Conservation (phyloP, 2,888 invertebrate genomes). For the Pantelozetes paolii region DNA sequence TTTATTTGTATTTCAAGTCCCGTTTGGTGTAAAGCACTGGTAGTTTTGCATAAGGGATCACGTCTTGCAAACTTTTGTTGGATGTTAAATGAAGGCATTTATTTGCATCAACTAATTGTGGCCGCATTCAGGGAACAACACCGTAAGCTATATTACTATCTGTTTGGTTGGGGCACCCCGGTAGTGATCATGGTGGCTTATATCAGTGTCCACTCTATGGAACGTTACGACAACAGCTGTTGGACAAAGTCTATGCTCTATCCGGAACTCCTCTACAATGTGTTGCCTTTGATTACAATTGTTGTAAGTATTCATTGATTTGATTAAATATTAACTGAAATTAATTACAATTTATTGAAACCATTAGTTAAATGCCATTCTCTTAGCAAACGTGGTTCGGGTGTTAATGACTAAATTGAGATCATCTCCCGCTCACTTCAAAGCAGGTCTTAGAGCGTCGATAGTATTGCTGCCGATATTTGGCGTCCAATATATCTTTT, state of each 20-base stretch:
- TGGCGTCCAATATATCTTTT: slow-evolving; percentile 65
- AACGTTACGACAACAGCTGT: slow-evolving; percentile 39
- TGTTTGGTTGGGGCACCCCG: slow-evolving; percentile 50
- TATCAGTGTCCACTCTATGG: slow-evolving; percentile 33
- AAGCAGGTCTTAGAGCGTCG: slow-evolving; percentile 59
- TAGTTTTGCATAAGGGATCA: slow-evolving; percentile 58
- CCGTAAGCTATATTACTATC: slow-evolving; percentile 53
- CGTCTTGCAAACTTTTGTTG: slow-evolving; percentile 64
- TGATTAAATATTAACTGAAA: neutral
- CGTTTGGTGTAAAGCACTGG: slow-evolving; percentile 57
- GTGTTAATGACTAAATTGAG: slow-evolving; percentile 63
- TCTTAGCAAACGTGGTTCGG: slow-evolving; percentile 63
- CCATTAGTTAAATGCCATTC: slow-evolving; percentile 58
- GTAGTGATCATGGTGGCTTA: slow-evolving; percentile 40
- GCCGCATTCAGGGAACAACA: slow-evolving; percentile 61
- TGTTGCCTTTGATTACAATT: slow-evolving; percentile 60
- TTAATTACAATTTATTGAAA: slow-evolving; percentile 9
- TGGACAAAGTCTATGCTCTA: slow-evolving; percentile 43
- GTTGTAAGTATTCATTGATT: slow-evolving; percentile 48
- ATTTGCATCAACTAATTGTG: slow-evolving; percentile 64
- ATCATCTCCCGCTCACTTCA: slow-evolving; percentile 49
- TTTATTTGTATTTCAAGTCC: too few species aligned
- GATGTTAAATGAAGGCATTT: slow-evolving; percentile 65
- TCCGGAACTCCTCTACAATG: slow-evolving; percentile 62
- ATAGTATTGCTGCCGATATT: slow-evolving; percentile 66